phyloP scores from a whole-genome alignment of 2,797 vertebrate genomes.

The Phylloscopus collybita region DNA sequence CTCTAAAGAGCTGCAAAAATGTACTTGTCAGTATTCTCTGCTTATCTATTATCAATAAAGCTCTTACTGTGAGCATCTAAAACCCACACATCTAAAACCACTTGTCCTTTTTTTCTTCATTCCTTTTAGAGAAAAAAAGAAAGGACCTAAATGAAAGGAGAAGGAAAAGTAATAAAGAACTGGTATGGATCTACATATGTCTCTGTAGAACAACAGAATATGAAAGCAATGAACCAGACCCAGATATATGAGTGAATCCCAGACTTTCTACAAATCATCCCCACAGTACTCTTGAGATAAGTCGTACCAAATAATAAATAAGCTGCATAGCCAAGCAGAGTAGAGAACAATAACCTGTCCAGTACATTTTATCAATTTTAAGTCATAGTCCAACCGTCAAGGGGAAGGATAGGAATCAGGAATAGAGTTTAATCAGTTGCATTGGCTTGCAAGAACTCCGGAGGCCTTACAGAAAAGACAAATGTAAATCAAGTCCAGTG shows the following conservation, averaged over 20 bases:
- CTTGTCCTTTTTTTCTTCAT: not conserved
- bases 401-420: not conserved
- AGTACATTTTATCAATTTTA: conserved; percentile 4
- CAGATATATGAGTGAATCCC: not conserved
- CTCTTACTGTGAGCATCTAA: not conserved
- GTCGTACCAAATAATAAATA: not conserved
- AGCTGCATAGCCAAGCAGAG: not conserved
- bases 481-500: conserved; percentile 13
- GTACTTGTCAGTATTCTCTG: not conserved
- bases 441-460: not conserved
- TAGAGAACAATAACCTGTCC: conserved; percentile 23
- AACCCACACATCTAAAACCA: not conserved
- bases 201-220: not conserved
- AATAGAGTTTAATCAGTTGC: not conserved
- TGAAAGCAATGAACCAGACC: not conserved
- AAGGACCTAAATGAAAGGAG: not conserved
- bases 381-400: not conserved
- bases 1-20: not conserved
- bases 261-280: not conserved
- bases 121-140: not conserved
- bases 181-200: not conserved
- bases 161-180: not conserved
- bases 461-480: not conserved
- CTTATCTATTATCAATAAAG: not conserved
- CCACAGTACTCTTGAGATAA: not conserved